Evolutionary conservation across 2,888 invertebrate genomes (phyloP), one percentile per base, ranked within the genome.

Genomic region (Mesorhabditis belari): DNA sequence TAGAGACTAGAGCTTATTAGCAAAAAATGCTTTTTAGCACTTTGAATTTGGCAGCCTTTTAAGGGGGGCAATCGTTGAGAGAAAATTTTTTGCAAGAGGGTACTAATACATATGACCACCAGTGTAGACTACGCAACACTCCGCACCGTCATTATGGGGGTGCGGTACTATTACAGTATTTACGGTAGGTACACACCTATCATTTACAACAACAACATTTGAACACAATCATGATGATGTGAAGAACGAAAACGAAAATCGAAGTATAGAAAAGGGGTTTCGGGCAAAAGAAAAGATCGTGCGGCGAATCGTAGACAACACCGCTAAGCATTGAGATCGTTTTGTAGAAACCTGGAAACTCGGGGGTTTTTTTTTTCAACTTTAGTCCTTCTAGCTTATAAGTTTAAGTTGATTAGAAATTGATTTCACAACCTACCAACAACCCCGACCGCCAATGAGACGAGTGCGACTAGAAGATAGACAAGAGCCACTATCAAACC

Each of bases 171-270:
- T n/a, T n/a, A n/a, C n/a, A n/a, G n/a, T n/a, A n/a, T n/a, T n/a
- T n/a, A n/a, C n/a, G n/a, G n/a, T n/a, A n/a, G n/a, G n/a, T 17
- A 35, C 44, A n/a, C n/a, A 17, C 12, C 44, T n/a, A 17, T n/a
- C 65, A 71, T 66, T 71, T 71, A 62, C 71, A 71, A 58, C 71
- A 71, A 57, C 71, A 71, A 60, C 69, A 69, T 54, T 71, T 71
- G 21, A 67, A 61, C 29, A 71, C 69, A 49, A 71, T 71, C 12
- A 71, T 58, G 35, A 69, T 65, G 63, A 71, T 69, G 63, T 71
- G 71, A 21, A 69, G 62, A 24, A 69, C 62, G 67, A 71, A 71
- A 23, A 67, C 62, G 55, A 60, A 58, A 29, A 71, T 60, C 24
- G 69, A 63, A 60, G 71, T 69, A 61, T 69, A 69, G 61, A 71